Base-by-base conservation (phyloP, 2,113 vertebrate genomes). In the Corythaeola cristata region DNA sequence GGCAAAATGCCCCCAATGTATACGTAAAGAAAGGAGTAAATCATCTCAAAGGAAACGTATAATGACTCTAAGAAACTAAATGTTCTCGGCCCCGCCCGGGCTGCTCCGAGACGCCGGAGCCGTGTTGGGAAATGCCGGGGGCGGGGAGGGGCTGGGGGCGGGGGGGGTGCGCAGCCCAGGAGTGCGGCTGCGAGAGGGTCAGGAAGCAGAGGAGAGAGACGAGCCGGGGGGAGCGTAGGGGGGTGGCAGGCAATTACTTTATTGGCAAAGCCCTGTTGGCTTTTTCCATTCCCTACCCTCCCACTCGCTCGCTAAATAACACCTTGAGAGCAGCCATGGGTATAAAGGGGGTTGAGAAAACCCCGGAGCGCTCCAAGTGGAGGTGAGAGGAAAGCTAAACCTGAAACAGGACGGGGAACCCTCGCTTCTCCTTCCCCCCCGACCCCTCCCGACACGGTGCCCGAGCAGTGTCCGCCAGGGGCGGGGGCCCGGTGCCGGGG, bases 11-110 rank as follows among this genome's bases (percentile, higher is more conserved):
- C 85, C 53, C 18, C 91, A 12, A 63, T 93, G 92, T 92, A 78
- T 71, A 71, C 17, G 82, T 59, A 92, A 56, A 87, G 84, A 83
- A 94, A 95, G 60, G 80, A 87, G 82, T 85, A 91, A 93, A 95
- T 75, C 35, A 53, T 91, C 84, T 85, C 95, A 49, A 85, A 71
- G 41, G 76, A 60, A 94, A 90, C 59, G 2, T 53, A 62, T 81
- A 94, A 91, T 91, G 89, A 96, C 87, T 90, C 76, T 35, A 85
- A 92, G 86, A 89, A 89, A 15, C 41, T 1, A 47, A 94, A 35
- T 50, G 78, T 55, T 88, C 78, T 49, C 6, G 23, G 85, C 68
- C n/a, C 67, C 53, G 85, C 81, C 58, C 78, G 81, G 91, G 85
- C n/a, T 73, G 37, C 47, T 85, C 71, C 49, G 27, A 30, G 64